Percentiles rank a stretch among this genome's conserved stretches.
phyloP scores from a whole-genome alignment of 1,140 invertebrate species.

The Ladona fulva region DNA sequence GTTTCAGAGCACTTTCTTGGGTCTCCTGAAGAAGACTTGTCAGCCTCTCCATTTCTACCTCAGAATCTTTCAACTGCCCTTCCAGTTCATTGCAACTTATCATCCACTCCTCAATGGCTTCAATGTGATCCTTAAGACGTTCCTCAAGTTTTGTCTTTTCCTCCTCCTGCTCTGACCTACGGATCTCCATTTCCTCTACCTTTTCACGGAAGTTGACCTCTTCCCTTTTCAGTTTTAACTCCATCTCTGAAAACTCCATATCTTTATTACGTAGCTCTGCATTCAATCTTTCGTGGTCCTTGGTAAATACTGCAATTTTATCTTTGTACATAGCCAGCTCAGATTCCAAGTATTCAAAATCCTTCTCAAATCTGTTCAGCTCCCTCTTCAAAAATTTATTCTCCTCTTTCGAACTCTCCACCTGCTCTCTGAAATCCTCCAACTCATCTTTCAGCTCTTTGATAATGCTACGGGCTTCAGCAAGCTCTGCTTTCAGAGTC shows the following conservation, averaged over 20 bases:
- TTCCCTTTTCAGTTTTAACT: background rate
- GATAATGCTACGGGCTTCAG: background rate
- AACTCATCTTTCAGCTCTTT: background rate
- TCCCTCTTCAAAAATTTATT: background rate
- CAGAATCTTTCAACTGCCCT: background rate
- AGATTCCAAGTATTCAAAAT: background rate
- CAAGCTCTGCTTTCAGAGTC: too few relatives aligned
- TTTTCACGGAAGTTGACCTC: background rate
- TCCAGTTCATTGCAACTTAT: background rate
- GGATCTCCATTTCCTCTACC: background rate
- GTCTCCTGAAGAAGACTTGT: background rate
- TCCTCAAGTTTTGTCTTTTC: background rate
- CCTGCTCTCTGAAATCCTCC: background rate
- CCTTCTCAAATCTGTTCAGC: background rate
- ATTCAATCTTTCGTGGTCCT: background rate
- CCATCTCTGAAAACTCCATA: background rate
- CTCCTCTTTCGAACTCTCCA: background rate
- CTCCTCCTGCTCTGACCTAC: background rate
- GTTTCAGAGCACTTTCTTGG: background rate
- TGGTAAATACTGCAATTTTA: background rate
- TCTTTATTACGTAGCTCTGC: background rate
- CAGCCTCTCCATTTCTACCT: background rate
- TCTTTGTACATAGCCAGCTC: background rate
- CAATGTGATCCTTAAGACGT: background rate
- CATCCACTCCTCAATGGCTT: background rate